Evolutionary conservation across 2,113 vertebrate genomes (phyloP).

Genomic region (Vireo altiloquus): DNA sequence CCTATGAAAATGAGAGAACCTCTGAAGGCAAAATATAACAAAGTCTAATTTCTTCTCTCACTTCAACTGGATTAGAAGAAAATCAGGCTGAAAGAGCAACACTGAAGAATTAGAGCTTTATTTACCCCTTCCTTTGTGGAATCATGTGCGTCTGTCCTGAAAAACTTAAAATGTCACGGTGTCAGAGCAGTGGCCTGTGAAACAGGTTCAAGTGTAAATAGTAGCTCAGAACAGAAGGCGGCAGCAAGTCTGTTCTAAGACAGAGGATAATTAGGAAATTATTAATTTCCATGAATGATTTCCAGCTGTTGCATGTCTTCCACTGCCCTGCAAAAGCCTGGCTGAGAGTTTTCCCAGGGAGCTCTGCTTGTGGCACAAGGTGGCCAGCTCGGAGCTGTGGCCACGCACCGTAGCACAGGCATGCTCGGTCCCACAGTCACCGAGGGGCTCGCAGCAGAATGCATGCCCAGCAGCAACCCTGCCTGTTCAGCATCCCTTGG

Average conservation of each 20-base stretch:
- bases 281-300: not conserved
- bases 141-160: not conserved
- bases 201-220: not conserved
- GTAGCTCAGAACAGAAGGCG: not conserved
- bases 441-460: rapidly evolving
- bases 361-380: not conserved
- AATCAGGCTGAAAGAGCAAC: not conserved
- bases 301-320: not conserved
- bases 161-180: not conserved
- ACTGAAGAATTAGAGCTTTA: not conserved
- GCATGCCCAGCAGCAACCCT: rapidly evolving
- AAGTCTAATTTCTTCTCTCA: not conserved
- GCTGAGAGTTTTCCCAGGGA: not conserved
- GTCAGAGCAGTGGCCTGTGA: rapidly evolving
- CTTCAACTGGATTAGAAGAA: not conserved
- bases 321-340: not conserved
- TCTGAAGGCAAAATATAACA: not conserved
- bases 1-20: not conserved
- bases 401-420: rapidly evolving
- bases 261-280: not conserved
- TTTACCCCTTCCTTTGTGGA: not conserved
- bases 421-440: rapidly evolving
- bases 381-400: not conserved
- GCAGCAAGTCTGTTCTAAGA: not conserved
- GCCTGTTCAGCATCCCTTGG: rapidly evolving